These are phyloP conservation scores for Saxidomus purpurata DNA, from an alignment of 1,140 invertebrate genomes.

Conservation along the genomic window DNA sequence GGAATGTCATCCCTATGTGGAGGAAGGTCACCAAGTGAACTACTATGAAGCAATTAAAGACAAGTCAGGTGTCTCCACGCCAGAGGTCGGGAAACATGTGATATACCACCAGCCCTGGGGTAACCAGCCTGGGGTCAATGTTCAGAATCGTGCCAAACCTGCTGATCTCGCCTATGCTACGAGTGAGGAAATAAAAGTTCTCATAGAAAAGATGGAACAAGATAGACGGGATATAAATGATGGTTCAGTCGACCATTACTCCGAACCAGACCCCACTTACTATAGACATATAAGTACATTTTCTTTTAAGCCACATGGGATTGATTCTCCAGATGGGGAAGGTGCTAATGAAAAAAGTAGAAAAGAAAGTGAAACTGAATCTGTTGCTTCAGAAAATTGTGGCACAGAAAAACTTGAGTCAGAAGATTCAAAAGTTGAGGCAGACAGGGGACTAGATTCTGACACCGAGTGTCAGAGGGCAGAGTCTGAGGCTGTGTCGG, in stretches of 20 bases:
- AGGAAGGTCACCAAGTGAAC: constrained; percentile 49
- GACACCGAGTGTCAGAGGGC: constrained; percentile 5
- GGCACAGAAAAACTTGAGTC: constrained; percentile 60
- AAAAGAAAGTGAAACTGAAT: constrained; percentile 44
- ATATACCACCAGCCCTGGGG: constrained; percentile 64
- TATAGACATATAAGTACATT: constrained; percentile 57
- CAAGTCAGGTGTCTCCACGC: not conserved
- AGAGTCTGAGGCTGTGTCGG: constrained; percentile 47
- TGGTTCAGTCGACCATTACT: constrained; percentile 31
- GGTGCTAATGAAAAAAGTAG: constrained; percentile 7
- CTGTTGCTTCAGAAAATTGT: constrained; percentile 44
- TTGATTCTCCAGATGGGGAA: not conserved
- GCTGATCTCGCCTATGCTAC: constrained; percentile 61
- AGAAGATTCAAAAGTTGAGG: constrained; percentile 64
- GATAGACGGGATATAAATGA: constrained; percentile 43
- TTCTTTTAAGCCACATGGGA: constrained; percentile 48
- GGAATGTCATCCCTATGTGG: constrained; percentile 7
- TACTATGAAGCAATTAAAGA: constrained; percentile 48
- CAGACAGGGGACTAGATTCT: constrained; percentile 37
- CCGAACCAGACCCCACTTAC: constrained; percentile 54
- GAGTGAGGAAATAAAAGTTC: constrained; percentile 63
- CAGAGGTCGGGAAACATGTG: not conserved
- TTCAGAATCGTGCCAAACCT: constrained; percentile 54
- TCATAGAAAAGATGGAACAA: constrained; percentile 65
- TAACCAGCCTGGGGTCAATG: constrained; percentile 8